These are phyloP conservation scores for Elephantulus edwardii DNA, from an alignment of 2,113 vertebrate genomes.

Conservation along the genomic window DNA sequence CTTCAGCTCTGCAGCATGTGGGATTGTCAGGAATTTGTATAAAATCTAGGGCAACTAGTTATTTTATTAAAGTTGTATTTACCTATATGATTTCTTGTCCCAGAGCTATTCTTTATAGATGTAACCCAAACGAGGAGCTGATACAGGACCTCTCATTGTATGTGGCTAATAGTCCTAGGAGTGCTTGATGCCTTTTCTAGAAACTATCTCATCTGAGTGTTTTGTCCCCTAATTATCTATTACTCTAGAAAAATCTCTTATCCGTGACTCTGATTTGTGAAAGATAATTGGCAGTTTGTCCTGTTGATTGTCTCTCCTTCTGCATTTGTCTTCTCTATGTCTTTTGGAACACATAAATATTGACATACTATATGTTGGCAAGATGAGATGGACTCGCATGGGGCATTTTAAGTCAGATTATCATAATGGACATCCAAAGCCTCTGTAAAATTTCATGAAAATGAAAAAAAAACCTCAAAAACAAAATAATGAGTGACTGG, in stretches of 20 bases:
- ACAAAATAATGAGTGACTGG: too few species aligned
- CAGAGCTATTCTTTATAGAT: neutral
- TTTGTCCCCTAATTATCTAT: neutral
- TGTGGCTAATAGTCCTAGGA: neutral
- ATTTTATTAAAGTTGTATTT: neutral
- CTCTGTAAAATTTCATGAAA: too few species aligned
- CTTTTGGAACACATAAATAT: too few species aligned
- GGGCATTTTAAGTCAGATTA: too few species aligned
- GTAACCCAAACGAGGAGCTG: neutral
- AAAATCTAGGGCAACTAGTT: too few species aligned
- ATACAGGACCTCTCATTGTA: neutral
- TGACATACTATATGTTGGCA: too few species aligned
- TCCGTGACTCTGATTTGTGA: neutral
- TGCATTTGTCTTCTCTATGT: neutral
- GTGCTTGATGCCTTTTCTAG: neutral
- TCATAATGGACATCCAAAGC: too few species aligned
- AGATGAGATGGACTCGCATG: too few species aligned
- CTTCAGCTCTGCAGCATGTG: neutral
- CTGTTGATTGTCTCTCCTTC: neutral
- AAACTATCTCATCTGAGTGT: neutral
- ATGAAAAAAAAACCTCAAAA: too few species aligned
- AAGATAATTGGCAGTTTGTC: neutral
- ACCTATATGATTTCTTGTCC: neutral
- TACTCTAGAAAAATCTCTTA: neutral
- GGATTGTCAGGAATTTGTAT: neutral